A percentile compares a stretch with the other conserved stretches of the same genome.
Evolutionary conservation across 2,797 vertebrate species (phyloP).

Genomic region (Buphagus erythrorhynchus): DNA sequence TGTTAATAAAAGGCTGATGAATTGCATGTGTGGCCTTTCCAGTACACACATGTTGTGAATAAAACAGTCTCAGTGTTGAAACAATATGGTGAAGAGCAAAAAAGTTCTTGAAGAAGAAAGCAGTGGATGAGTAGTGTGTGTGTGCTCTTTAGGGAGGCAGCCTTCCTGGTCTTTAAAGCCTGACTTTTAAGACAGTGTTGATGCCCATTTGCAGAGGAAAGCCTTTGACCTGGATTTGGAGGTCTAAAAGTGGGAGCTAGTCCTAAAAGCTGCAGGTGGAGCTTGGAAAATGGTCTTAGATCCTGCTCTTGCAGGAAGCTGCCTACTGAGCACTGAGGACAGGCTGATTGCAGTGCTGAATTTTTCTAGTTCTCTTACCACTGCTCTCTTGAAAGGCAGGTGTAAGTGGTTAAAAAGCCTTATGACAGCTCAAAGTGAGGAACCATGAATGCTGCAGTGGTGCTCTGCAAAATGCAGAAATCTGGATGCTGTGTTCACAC

Average conservation of each 20-base stretch:
- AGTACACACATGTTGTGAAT: neutral
- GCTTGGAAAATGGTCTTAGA: neutral
- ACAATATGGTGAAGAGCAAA: neutral
- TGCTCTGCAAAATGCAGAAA: neutral
- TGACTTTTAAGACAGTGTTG: neutral
- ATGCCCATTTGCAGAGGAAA: neutral
- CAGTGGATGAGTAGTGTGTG: neutral
- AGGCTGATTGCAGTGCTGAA: neutral
- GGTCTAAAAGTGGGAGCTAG: neutral
- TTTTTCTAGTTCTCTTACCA: neutral
- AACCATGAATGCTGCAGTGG: neutral
- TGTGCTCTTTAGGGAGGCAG: neutral
- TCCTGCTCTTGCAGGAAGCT: neutral
- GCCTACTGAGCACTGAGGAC: neutral
- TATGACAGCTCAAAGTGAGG: rapidly evolving
- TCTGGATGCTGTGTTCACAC: rapidly evolving
- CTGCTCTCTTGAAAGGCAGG: neutral
- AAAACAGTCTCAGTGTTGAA: neutral
- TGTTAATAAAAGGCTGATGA: neutral
- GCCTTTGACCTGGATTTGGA: neutral
- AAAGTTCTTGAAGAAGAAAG: neutral
- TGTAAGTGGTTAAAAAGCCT: neutral
- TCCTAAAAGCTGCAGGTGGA: neutral
- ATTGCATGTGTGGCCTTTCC: neutral
- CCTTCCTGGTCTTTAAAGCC: neutral